Percentiles rank a stretch among this genome's conserved stretches.
Evolutionary conservation across 2,888 invertebrate genomes (phyloP).

Genomic region (Scelioninae gen. 1): DNA sequence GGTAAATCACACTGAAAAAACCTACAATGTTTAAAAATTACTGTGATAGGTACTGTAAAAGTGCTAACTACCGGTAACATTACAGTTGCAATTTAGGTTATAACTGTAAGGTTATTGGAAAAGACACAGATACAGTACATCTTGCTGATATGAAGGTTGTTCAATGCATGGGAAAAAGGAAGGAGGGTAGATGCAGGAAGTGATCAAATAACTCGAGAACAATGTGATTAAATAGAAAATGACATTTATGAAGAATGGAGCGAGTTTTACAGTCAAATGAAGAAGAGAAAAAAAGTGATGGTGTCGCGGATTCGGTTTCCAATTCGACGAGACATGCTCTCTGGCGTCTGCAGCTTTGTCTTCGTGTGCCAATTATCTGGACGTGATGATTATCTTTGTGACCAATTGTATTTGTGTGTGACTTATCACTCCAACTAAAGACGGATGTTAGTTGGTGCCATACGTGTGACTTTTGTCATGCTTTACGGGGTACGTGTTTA

Average conservation of each 20-base stretch:
- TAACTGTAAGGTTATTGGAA: neutral
- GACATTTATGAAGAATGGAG: slow-evolving; percentile 70
- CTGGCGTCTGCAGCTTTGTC: slow-evolving; percentile 62
- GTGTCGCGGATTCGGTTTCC: slow-evolving; percentile 57
- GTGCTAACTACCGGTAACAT: neutral
- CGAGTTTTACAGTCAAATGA: slow-evolving; percentile 71
- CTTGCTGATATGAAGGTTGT: neutral
- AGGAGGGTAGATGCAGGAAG: slow-evolving; percentile 23
- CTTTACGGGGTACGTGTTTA: slow-evolving; percentile 31
- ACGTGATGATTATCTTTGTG: slow-evolving; percentile 39
- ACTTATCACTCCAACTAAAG: slow-evolving; percentile 24
- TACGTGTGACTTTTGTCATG: slow-evolving; percentile 38
- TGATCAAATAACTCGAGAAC: slow-evolving; percentile 66
- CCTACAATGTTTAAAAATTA: neutral
- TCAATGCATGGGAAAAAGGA: slow-evolving; percentile 36
- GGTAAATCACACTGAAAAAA: slow-evolving; percentile 21
- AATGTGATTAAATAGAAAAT: slow-evolving; percentile 69
- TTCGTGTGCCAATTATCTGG: slow-evolving; percentile 57
- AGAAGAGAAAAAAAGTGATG: slow-evolving; percentile 64
- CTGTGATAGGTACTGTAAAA: slow-evolving; percentile 5
- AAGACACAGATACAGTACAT: neutral
- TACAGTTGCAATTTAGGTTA: neutral
- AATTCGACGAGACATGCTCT: slow-evolving; percentile 70
- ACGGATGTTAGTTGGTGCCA: slow-evolving; percentile 9
- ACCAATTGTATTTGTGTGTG: slow-evolving; percentile 25